These are phyloP conservation scores for Lamprotornis superbus DNA, from an alignment of 2,113 vertebrate species.

Conservation along the genomic window DNA sequence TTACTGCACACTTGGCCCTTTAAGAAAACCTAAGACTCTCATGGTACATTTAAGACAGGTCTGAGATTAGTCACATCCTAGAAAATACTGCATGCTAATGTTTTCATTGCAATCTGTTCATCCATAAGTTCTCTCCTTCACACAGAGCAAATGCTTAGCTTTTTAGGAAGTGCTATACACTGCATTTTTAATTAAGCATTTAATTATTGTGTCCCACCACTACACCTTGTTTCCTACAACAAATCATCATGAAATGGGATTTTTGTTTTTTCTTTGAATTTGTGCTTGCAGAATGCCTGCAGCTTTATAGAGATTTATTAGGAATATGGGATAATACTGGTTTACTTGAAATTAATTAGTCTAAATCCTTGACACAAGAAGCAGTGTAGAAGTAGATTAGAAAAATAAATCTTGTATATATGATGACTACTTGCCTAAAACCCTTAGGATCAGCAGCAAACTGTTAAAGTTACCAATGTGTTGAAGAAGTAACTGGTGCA, in stretches of 20 bases:
- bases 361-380: conserved; percentile 14
- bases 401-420: not conserved
- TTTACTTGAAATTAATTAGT: conserved; percentile 48
- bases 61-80: conserved; percentile 50
- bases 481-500: not conserved
- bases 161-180: conserved; percentile 6
- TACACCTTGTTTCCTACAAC: not conserved
- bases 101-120: conserved; percentile 51
- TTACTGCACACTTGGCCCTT: not conserved
- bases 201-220: not conserved
- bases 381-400: not conserved
- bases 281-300: not conserved
- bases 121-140: conserved; percentile 42
- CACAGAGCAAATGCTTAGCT: not conserved
- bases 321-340: conserved; percentile 6
- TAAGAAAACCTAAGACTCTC: not conserved
- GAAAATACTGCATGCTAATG: conserved; percentile 5
- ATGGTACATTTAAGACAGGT: conserved; percentile 1
- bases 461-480: not conserved
- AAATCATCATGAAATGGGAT: not conserved
- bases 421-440: not conserved
- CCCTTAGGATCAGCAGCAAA: not conserved
- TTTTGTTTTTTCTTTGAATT: not conserved
- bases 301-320: conserved; percentile 15
- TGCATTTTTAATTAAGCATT: conserved; percentile 15